Evolutionary conservation across 2,888 invertebrate genomes (phyloP).

Genomic region (Heliconius cydno): DNA sequence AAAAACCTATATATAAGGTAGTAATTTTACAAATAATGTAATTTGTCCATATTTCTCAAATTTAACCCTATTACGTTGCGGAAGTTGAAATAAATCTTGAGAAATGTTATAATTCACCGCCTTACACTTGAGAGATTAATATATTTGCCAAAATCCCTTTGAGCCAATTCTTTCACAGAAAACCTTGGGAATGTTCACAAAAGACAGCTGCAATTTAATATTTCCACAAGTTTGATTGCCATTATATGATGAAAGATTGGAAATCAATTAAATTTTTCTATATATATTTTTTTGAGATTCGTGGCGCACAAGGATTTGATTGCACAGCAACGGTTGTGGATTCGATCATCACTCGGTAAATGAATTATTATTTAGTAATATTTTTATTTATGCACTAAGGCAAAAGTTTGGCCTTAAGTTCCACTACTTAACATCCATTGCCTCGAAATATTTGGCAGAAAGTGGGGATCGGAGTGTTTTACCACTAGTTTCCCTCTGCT

Average conservation of each 20-base stretch:
- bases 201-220: slow-evolving; percentile 7
- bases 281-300: not conserved
- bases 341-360: too few species aligned
- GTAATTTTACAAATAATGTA: not conserved
- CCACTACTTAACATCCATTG: too few species aligned
- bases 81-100: slow-evolving; percentile 12
- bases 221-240: not conserved
- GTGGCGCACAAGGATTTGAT: too few species aligned
- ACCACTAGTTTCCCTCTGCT: too few species aligned
- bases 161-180: slow-evolving; percentile 16
- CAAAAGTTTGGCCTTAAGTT: too few species aligned
- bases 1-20: not conserved
- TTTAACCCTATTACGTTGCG: not conserved
- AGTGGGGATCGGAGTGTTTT: too few species aligned
- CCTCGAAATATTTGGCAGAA: too few species aligned
- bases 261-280: not conserved
- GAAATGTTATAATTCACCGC: slow-evolving; percentile 19
- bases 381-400: too few species aligned
- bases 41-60: not conserved
- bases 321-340: not conserved
- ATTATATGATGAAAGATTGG: slow-evolving; percentile 1
- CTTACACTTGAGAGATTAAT: slow-evolving; percentile 26
- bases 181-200: slow-evolving; percentile 8
- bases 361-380: too few species aligned
- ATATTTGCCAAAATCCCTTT: slow-evolving; percentile 28